Percentiles rank a stretch among this genome's conserved stretches.
These are phyloP conservation scores for Lathamus discolor DNA, from an alignment of 2,113 vertebrate species.

Conservation along the genomic window DNA sequence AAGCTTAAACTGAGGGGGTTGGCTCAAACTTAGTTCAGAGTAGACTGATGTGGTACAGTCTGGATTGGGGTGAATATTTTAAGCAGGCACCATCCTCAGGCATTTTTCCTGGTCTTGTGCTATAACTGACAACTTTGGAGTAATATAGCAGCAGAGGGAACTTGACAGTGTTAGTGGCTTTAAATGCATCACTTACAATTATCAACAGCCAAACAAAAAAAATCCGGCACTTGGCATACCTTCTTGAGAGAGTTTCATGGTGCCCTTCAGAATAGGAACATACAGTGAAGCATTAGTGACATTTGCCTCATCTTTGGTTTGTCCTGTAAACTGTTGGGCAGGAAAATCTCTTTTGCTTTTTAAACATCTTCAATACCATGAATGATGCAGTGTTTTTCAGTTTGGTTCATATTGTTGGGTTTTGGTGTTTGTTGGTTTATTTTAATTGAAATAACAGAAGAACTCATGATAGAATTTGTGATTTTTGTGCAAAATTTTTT, in stretches of 20 bases:
- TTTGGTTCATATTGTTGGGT: not conserved
- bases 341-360: not conserved
- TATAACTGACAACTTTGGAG: not conserved
- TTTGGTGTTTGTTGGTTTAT: not conserved
- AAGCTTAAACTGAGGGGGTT: not conserved
- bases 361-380: accelerated
- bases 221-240: not conserved
- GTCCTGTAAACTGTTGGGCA: not conserved
- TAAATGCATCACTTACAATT: not conserved
- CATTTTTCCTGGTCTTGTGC: not conserved
- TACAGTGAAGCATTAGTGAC: not conserved
- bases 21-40: not conserved
- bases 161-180: not conserved
- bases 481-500: not conserved
- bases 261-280: not conserved
- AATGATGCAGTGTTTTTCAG: not conserved
- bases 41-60: not conserved
- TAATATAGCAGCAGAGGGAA: not conserved
- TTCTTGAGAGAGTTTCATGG: not conserved
- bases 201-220: not conserved
- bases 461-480: not conserved
- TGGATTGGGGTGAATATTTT: not conserved
- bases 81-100: not conserved
- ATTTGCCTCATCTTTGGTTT: not conserved
- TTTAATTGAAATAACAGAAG: not conserved